Base-by-base conservation (phyloP, 2,113 vertebrate genomes). In the Macrotis lagotis region DNA sequence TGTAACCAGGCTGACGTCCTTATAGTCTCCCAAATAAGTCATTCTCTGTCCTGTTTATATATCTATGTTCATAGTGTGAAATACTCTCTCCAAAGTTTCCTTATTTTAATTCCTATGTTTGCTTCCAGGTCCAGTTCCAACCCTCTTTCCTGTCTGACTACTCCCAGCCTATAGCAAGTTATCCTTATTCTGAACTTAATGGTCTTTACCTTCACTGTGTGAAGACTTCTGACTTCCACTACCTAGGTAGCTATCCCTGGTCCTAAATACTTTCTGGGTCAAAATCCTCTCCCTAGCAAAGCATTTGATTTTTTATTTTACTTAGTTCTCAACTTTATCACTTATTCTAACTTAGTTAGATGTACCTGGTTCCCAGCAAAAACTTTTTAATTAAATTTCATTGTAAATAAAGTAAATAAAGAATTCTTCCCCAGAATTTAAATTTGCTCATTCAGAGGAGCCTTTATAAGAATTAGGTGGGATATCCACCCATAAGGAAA, bases 21-120 rank as follows among this genome's bases (percentile, higher is more conserved):
- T 49, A 51, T 51, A 59, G 51, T 94, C 91, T 93, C 90, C 95
- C 50, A 95, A 92, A 91, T 25, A 53, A 0, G 48, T 3, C 11
- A 48, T 0, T 12, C 47, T 96, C 55, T 74, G 89, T 52, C 49
- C 51, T 50, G 47, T 50, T 50, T 93, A 83, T 26, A n/a, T 6
- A 3, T 0, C 19, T 88, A 53, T 93, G 53, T 55, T 93, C 2
- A 55, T 28, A 55, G n/a, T 44, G 8, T 44, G 19, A 19, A 44
- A 74, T 7, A 22, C 19, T 44, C 66, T 83, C 66, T 19, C 66
- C 66, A 83, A 83, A 83, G 0, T 25, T 83, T 19, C 66, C 37
- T 83, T 83, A 83, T 37, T 66, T 66, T 12, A 37, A 83, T 83
- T 44, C 7, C n/a, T 83, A 44, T 24, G 0, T 83, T 44, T 83